phyloP scores from a whole-genome alignment of 2,797 vertebrate genomes.

The Coluber constrictor region DNA sequence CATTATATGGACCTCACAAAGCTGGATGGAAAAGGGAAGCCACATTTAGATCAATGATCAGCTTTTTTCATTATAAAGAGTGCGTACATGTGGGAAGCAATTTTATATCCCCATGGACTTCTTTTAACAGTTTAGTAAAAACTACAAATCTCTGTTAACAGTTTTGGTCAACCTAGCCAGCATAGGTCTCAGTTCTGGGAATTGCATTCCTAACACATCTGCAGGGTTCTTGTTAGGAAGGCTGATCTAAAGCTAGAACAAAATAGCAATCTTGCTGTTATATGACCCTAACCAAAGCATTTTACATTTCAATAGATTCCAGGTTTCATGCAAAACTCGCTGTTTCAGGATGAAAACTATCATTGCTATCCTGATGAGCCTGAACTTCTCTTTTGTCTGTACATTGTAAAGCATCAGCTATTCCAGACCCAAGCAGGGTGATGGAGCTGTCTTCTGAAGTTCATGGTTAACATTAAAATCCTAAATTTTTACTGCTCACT shows the following conservation, averaged over 20 bases:
- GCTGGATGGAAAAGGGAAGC: slow-evolving; percentile 3
- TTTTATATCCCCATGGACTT: slow-evolving; percentile 8
- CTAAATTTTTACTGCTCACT: background rate
- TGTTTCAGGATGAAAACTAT: background rate
- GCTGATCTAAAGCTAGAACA: background rate
- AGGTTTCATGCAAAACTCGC: background rate
- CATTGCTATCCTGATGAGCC: background rate
- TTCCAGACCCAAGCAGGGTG: background rate
- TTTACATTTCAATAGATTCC: background rate
- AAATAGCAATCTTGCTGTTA: background rate
- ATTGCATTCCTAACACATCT: background rate
- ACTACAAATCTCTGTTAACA: slow-evolving; percentile 38
- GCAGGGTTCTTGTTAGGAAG: background rate
- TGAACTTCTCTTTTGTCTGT: background rate
- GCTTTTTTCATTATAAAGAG: background rate
- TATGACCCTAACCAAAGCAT: background rate
- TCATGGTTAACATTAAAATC: background rate
- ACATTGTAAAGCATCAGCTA: background rate
- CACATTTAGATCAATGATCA: slow-evolving; percentile 1
- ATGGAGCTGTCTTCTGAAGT: background rate
- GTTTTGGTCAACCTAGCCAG: background rate
- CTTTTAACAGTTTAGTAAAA: slow-evolving; percentile 32
- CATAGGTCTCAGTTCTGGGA: background rate
- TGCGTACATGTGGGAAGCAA: slow-evolving; percentile 23
- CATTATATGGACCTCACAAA: background rate